A percentile compares a stretch with the other conserved stretches of the same genome.
These are phyloP conservation scores for Antennarius striatus DNA, from an alignment of 2,113 vertebrate genomes.

Conservation along the genomic window DNA sequence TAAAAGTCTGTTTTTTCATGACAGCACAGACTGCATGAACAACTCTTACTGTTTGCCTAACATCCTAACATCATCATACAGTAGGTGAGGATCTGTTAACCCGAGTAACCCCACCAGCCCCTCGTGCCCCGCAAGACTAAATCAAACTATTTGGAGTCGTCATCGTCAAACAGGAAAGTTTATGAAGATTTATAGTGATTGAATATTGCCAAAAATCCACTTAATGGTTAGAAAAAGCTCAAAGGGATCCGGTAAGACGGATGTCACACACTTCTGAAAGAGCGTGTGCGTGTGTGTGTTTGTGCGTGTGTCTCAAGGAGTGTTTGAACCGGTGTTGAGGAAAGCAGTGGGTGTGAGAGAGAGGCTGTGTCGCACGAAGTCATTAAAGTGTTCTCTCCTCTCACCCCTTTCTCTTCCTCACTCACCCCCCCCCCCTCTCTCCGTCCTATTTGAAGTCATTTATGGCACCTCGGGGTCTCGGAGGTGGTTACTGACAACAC, in stretches of 20 bases:
- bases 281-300: not conserved
- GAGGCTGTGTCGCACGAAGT: slow-evolving; percentile 44
- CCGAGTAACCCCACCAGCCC: no score
- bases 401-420: slow-evolving; percentile 30
- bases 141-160: not conserved
- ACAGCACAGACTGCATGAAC: no score
- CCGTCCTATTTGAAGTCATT: slow-evolving; percentile 59
- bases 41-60: no score
- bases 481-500: slow-evolving; percentile 60
- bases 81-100: no score
- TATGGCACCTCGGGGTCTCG: slow-evolving; percentile 64
- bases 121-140: not conserved
- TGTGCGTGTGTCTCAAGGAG: not conserved
- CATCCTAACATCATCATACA: no score
- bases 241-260: slow-evolving; percentile 7
- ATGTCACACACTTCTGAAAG: slow-evolving; percentile 1
- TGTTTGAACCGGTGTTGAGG: slow-evolving; percentile 29
- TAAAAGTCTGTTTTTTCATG: no score
- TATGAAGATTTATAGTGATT: slow-evolving; percentile 6
- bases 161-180: slow-evolving; percentile 7
- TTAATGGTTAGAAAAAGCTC: slow-evolving; percentile 25
- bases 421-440: slow-evolving; percentile 30
- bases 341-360: slow-evolving; percentile 21
- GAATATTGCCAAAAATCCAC: slow-evolving; percentile 39
- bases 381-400: slow-evolving; percentile 41